Evolutionary conservation across 2,113 vertebrate genomes (phyloP).

Genomic region (Phocoena sinus): DNA sequence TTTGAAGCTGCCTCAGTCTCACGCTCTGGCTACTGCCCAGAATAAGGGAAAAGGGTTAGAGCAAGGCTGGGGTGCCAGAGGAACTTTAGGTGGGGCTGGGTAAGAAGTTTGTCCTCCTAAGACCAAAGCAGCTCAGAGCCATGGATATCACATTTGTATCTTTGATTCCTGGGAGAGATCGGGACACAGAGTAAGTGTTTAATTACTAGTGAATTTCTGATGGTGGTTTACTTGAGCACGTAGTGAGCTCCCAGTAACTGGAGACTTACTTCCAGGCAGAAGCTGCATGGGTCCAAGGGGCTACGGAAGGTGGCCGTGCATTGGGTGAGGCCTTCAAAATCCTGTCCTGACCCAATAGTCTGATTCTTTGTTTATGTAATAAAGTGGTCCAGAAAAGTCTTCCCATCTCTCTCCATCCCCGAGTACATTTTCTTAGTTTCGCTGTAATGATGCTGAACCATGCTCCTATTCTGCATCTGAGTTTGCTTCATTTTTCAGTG

Average conservation of each 20-base stretch:
- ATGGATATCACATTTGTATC: neutral
- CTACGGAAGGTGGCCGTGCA: rapidly evolving
- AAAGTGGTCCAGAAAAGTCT: neutral
- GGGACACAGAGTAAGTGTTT: rapidly evolving
- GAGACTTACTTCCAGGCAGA: neutral
- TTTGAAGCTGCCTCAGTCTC: neutral
- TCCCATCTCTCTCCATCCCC: neutral
- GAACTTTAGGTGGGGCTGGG: neutral
- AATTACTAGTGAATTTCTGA: neutral
- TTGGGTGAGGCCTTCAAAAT: neutral
- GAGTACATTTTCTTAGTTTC: neutral
- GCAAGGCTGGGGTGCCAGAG: neutral
- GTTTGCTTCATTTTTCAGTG: neutral
- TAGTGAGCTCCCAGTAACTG: rapidly evolving
- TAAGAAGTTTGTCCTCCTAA: neutral
- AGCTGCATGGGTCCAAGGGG: neutral
- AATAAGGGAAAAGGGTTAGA: neutral
- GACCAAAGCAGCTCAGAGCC: neutral
- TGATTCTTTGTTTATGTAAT: neutral
- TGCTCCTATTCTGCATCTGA: neutral
- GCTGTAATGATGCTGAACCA: too few relatives aligned
- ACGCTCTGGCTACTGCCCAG: rapidly evolving
- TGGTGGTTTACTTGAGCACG: rapidly evolving
- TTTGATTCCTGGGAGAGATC: neutral
- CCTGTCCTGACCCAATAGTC: neutral